Conservation (phyloP, 1,140 invertebrate genomes). For the Scaptomyza montana region DNA sequence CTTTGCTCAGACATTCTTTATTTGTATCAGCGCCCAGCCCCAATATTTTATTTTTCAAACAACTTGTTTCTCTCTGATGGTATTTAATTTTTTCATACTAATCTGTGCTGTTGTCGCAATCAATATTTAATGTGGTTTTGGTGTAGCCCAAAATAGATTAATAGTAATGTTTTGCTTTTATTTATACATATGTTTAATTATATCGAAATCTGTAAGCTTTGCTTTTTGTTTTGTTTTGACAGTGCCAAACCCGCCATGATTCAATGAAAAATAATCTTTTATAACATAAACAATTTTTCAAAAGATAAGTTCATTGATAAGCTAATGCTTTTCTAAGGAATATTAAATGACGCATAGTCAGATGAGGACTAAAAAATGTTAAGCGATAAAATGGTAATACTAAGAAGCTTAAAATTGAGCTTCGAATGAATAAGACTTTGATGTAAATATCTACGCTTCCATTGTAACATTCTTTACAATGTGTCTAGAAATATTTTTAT, state of each 20-base stretch:
- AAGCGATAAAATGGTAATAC: no score
- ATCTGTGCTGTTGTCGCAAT: conserved; percentile 6
- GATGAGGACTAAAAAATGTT: no score
- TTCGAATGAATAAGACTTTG: no score
- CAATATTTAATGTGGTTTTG: conserved; percentile 16
- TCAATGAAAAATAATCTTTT: neutral
- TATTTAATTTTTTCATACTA: neutral
- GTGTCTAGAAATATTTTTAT: no score
- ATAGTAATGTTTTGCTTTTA: neutral
- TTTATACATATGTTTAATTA: neutral
- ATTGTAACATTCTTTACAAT: no score
- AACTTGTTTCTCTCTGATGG: neutral
- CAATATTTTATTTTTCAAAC: conserved; percentile 5
- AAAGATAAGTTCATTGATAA: neutral
- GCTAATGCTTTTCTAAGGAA: neutral
- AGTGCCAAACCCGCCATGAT: conserved; percentile 11
- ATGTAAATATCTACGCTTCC: no score
- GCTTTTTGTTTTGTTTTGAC: neutral
- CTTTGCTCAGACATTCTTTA: conserved; percentile 7
- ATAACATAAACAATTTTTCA: neutral
- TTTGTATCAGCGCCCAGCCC: conserved; percentile 16
- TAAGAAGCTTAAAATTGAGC: no score
- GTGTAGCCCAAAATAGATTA: conserved; percentile 5
- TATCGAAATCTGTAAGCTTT: neutral
- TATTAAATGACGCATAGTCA: neutral